These are phyloP conservation scores for Cladopsammia gracilis DNA, from an alignment of 64 coral and sea anemone genomes.

Conservation along the genomic window DNA sequence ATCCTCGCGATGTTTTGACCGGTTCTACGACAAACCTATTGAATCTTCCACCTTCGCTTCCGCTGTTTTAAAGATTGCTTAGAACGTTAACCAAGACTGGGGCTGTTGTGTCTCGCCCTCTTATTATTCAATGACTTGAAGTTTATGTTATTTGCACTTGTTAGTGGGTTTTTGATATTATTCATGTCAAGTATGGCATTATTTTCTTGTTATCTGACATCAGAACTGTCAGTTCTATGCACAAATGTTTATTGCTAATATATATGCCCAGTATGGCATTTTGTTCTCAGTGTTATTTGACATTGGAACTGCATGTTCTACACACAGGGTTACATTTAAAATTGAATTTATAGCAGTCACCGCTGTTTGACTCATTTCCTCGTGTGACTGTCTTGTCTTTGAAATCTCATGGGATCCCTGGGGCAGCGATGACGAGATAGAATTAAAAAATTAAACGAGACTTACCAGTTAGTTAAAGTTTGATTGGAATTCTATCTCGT, in stretches of 20 bases:
- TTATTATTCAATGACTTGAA: neutral
- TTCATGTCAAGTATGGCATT: too few species aligned
- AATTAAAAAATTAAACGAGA: conserved; percentile 59
- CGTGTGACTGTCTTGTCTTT: conserved; percentile 14
- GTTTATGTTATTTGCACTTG: too few species aligned
- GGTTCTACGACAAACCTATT: conserved; percentile 7
- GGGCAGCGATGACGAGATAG: conserved; percentile 6
- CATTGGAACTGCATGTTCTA: neutral
- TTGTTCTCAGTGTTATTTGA: neutral
- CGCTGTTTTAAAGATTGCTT: neutral
- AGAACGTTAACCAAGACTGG: neutral
- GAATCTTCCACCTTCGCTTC: neutral
- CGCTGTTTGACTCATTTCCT: neutral
- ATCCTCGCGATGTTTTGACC: neutral
- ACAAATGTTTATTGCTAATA: too few species aligned
- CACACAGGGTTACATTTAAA: neutral
- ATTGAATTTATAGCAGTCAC: neutral
- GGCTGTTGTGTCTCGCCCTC: neutral
- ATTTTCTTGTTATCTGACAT: too few species aligned
- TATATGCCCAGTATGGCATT: too few species aligned
- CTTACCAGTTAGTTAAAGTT: conserved; percentile 47
- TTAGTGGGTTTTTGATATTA: too few species aligned
- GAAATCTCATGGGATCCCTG: conserved; percentile 54
- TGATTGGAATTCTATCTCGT: neutral
- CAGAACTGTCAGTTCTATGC: too few species aligned